phyloP scores from a whole-genome alignment of 2,888 invertebrate genomes.

The Hecatera dysodea region DNA sequence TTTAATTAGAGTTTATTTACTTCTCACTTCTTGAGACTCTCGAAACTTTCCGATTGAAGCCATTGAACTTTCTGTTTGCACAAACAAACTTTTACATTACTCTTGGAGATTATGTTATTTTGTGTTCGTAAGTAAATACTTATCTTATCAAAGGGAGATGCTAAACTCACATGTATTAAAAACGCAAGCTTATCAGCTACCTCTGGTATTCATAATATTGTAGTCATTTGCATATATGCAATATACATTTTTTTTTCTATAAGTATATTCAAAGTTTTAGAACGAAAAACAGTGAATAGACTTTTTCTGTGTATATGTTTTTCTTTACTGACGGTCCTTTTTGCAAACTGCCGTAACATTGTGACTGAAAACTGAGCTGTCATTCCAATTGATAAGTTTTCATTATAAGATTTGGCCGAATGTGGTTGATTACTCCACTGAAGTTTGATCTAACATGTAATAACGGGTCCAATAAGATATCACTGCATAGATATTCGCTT shows the following conservation, averaged over 20 bases:
- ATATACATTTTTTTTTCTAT: too few relatives aligned
- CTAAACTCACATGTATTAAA: slow-evolving; percentile 16
- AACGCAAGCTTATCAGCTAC: slow-evolving; percentile 27
- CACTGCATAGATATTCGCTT: too few relatives aligned
- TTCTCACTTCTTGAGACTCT: slow-evolving; percentile 1
- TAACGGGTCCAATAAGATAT: too few relatives aligned
- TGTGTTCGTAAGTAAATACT: slow-evolving; percentile 15
- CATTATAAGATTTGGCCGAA: too few relatives aligned
- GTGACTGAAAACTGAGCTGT: too few relatives aligned
- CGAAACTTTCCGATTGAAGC: slow-evolving; percentile 36
- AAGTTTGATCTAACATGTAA: too few relatives aligned
- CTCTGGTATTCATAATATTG: slow-evolving; percentile 20
- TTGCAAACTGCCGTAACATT: too few relatives aligned
- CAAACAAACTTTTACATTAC: slow-evolving; percentile 29
- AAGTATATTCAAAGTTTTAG: too few relatives aligned
- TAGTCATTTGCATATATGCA: background rate
- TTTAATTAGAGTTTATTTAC: slow-evolving; percentile 32
- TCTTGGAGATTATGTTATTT: slow-evolving; percentile 29
- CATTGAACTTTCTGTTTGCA: slow-evolving; percentile 40
- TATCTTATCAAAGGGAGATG: slow-evolving; percentile 50
- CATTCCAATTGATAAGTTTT: too few relatives aligned
- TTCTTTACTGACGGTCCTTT: background rate
- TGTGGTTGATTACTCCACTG: too few relatives aligned
- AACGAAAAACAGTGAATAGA: background rate
- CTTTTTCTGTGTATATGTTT: background rate